Evolutionary conservation across 2,888 invertebrate species (phyloP), one percentile per base, ranked within the genome.

Genomic region (Sarcophaga caerulescens): DNA sequence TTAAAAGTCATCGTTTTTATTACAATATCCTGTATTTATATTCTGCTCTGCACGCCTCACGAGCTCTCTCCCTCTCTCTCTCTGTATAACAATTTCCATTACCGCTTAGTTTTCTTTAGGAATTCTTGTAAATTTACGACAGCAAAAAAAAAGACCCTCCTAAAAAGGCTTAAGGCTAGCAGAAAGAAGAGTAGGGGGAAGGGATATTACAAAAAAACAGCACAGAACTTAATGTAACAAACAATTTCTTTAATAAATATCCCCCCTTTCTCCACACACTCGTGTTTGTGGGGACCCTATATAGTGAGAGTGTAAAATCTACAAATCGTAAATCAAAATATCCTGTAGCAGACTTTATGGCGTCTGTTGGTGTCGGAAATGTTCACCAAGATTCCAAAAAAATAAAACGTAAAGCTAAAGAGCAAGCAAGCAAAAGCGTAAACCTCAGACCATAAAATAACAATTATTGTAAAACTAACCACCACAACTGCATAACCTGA

Each of bases 271-370:
- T 10, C 1, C 2, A 0, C 3, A 8, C 35, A 10, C 10, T 35
- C 8, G 35, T 10, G 2, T 35, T 35, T 35, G 35, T 35, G 1
- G 35, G 21, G 62, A 35, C 21, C 14, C 21, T 23, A 19, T 23
- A 19, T 21, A 52, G 62, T 17, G 59, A 86, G 71, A 76, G 83
- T 81, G 83, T 84, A 78, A 86, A 83, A 73, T 79, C 83, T 83
- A 77, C 71, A 77, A 83, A 83, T 83, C 85, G 83, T 86, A 86
- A 86, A 86, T 86, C 85, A 86, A 86, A 86, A 86, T 81, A 78
- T 74, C 59, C 60, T 74, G 74, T 80, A 78, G 14, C 81, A 86
- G 85, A 86, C 85, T 69, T 84, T 23, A 60, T 81, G 85, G 85
- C 83, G 83, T 81, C 85, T 81, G 35, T 82, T 57, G 65, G 76